A percentile compares a stretch with the other conserved stretches of the same genome.
Evolutionary conservation across 2,113 vertebrate genomes (phyloP).

Genomic region (Vidua chalybeata): DNA sequence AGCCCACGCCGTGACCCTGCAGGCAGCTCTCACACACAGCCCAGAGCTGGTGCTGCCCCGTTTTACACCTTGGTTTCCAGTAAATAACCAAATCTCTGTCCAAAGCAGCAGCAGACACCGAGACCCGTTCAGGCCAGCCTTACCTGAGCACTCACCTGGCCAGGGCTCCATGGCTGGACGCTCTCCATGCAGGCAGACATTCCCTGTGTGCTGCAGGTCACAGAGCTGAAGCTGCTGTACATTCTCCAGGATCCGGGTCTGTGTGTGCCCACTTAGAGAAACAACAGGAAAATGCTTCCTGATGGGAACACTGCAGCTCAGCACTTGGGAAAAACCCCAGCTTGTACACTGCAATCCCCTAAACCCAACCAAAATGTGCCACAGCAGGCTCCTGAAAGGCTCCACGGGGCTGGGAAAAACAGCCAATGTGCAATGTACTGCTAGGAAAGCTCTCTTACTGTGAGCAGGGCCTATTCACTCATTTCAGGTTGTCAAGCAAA

Average conservation of each 20-base stretch:
- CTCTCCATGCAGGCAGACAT: background rate
- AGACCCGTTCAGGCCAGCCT: background rate
- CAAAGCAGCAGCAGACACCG: background rate
- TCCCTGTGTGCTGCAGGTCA: background rate
- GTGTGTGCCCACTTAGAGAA: background rate
- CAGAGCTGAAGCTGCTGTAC: background rate
- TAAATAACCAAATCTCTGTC: background rate
- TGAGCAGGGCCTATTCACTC: background rate
- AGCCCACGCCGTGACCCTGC: fast-evolving
- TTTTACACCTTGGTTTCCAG: background rate
- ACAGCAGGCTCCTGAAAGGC: background rate
- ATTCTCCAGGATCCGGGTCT: background rate
- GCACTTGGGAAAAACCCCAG: background rate
- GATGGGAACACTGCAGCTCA: background rate
- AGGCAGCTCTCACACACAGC: background rate
- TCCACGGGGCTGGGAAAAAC: background rate
- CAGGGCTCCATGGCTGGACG: fast-evolving
- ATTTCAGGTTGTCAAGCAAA: background rate
- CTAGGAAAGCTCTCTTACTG: background rate
- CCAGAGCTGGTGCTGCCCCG: background rate
- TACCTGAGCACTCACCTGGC: background rate
- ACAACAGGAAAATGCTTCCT: background rate
- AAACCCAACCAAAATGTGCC: background rate
- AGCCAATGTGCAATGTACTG: background rate
- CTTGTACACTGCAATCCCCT: background rate